Conservation (phyloP, 37 sponge, comb jelly and placozoan species). For the Chondrosia reniformis region DNA sequence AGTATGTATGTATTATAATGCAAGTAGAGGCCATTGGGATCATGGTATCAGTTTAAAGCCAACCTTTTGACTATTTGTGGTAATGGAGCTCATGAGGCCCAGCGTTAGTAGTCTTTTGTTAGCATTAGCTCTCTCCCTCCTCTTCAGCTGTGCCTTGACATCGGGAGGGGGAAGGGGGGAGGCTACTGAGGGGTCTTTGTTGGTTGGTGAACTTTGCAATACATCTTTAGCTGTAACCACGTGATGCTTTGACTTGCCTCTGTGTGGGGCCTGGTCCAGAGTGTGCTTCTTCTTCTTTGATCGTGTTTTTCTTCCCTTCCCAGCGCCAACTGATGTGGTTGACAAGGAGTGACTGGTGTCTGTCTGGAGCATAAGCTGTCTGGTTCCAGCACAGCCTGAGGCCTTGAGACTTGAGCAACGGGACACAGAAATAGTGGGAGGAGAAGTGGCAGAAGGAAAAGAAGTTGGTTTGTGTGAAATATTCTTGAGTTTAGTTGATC, state of each 20-base stretch:
- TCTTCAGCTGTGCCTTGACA: neutral
- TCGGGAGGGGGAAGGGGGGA: neutral
- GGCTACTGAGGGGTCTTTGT: neutral
- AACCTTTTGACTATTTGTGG: no score
- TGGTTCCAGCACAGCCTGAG: no score
- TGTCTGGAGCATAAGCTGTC: no score
- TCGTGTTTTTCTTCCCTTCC: no score
- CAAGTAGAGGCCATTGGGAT: no score
- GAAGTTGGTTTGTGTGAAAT: neutral
- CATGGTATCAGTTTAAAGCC: no score
- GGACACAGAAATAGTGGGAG: constrained; percentile 36
- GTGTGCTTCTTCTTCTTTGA: no score
- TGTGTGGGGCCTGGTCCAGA: no score
- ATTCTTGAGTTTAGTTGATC: neutral
- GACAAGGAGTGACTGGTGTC: neutral
- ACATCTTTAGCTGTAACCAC: neutral
- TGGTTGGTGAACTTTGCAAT: neutral
- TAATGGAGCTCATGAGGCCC: no score
- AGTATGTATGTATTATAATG: no score
- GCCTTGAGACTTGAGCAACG: constrained; percentile 30
- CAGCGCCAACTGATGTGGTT: constrained; percentile 13
- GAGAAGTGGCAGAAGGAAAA: neutral
- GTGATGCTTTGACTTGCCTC: no score
- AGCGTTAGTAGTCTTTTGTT: neutral
- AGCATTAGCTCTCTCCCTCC: neutral